Evolutionary conservation across 2,797 vertebrate species (phyloP).

Genomic region (Trematomus bernacchii): DNA sequence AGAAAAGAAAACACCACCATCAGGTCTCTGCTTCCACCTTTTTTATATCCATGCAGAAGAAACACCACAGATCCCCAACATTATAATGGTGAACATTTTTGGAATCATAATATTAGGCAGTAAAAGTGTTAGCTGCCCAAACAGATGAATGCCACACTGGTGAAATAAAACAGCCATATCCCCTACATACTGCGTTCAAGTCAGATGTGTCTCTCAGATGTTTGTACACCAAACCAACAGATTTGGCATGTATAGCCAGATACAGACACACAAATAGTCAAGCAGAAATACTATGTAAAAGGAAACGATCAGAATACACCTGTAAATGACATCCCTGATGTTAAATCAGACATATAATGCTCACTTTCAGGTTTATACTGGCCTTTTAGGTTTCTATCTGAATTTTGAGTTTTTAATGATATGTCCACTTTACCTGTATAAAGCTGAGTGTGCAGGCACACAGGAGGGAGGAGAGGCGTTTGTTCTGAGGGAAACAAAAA

Average conservation of each 20-base stretch:
- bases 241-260: constrained; percentile 51
- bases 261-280: constrained; percentile 10
- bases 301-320: constrained; percentile 26
- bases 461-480: constrained; percentile 6
- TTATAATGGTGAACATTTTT: neutral
- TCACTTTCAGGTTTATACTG: no score
- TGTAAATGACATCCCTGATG: constrained; percentile 50
- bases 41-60: neutral
- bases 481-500: constrained; percentile 21
- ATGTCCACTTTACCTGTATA: no score
- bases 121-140: neutral
- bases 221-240: constrained; percentile 11
- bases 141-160: neutral
- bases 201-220: constrained; percentile 6
- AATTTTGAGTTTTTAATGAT: no score
- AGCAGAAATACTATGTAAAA: constrained; percentile 18
- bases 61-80: neutral
- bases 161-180: constrained; percentile 35
- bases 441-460: constrained; percentile 16
- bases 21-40: neutral
- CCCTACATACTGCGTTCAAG: neutral
- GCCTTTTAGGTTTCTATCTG: no score
- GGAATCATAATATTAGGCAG: neutral
- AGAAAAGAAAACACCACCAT: neutral
- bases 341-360: neutral